Percentiles rank a stretch among this genome's conserved stretches.
These are phyloP conservation scores for Acanthosepion esculentum DNA, from an alignment of 2,888 invertebrate species.

Conservation along the genomic window DNA sequence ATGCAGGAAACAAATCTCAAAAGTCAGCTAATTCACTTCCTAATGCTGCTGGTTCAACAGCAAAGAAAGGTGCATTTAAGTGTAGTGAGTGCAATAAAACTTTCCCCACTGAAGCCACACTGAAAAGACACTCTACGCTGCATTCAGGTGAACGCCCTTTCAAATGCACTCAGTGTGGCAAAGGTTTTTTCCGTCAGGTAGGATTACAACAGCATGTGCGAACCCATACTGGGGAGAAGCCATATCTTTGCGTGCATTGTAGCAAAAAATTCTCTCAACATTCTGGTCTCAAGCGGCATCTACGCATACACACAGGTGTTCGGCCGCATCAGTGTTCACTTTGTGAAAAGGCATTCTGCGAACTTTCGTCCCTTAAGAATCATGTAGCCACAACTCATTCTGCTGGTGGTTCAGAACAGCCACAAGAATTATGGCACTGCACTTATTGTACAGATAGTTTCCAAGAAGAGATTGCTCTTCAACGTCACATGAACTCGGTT, in stretches of 20 bases:
- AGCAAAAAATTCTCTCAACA: slow-evolving; percentile 37
- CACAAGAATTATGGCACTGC: slow-evolving; percentile 37
- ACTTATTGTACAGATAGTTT: slow-evolving; percentile 41
- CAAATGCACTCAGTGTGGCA: slow-evolving; percentile 34
- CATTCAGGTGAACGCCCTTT: slow-evolving; percentile 38
- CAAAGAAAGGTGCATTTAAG: slow-evolving; percentile 40
- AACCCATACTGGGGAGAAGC: slow-evolving; percentile 43
- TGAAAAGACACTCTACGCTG: slow-evolving; percentile 24
- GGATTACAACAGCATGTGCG: slow-evolving; percentile 36
- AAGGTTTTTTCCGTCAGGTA: slow-evolving; percentile 24
- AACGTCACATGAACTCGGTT: slow-evolving; percentile 15
- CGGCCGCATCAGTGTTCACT: slow-evolving; percentile 8
- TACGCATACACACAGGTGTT: slow-evolving; percentile 40
- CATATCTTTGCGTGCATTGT: slow-evolving; percentile 37
- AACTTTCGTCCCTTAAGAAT: slow-evolving; percentile 40
- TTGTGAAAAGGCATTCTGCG: slow-evolving; percentile 39
- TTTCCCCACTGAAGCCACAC: not conserved
- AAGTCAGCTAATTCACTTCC: not conserved
- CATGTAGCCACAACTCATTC: slow-evolving; percentile 33
- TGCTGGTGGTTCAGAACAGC: not conserved
- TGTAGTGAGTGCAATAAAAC: slow-evolving; percentile 40
- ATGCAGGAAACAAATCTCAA: not conserved
- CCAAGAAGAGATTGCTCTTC: slow-evolving; percentile 38
- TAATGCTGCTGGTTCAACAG: not conserved
- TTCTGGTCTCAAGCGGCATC: slow-evolving; percentile 38